These are phyloP conservation scores for Marasmarcha lunaedactyla DNA, from an alignment of 2,888 invertebrate genomes.

Conservation along the genomic window DNA sequence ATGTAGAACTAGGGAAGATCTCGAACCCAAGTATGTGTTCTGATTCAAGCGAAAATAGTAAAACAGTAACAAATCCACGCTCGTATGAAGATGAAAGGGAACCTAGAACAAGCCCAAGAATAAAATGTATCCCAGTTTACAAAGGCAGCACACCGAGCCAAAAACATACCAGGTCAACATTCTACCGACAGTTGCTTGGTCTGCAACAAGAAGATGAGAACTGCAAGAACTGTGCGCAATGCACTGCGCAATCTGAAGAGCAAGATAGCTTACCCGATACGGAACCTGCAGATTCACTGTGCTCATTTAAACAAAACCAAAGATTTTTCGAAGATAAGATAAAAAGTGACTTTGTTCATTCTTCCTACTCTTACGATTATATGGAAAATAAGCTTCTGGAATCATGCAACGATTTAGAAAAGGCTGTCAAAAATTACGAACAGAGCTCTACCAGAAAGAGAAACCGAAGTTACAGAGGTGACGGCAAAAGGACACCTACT, in stretches of 20 bases:
- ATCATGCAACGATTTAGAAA: conserved; percentile 41
- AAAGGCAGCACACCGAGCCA: conserved; percentile 24
- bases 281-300: conserved; percentile 16
- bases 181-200: conserved; percentile 32
- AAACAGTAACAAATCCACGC: conserved; percentile 18
- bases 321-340: conserved; percentile 23
- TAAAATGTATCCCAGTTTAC: conserved; percentile 26
- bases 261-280: conserved; percentile 24
- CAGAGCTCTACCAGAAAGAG: conserved; percentile 1
- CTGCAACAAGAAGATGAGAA: conserved; percentile 18
- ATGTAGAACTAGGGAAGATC: neutral
- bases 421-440: conserved; percentile 37
- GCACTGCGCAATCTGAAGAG: conserved; percentile 15
- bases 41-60: conserved; percentile 16
- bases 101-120: conserved; percentile 13
- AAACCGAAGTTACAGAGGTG: neutral
- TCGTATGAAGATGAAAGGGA: conserved; percentile 10
- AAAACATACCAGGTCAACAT: conserved; percentile 26
- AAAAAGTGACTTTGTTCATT: conserved; percentile 13
- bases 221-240: conserved; percentile 13
- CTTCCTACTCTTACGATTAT: conserved; percentile 21
- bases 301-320: conserved; percentile 19
- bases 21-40: conserved; percentile 13
- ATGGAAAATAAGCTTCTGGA: conserved; percentile 36
- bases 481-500: conserved; percentile 40